Conservation (phyloP, 2,888 invertebrate species). For the Perithous albicinctus region DNA sequence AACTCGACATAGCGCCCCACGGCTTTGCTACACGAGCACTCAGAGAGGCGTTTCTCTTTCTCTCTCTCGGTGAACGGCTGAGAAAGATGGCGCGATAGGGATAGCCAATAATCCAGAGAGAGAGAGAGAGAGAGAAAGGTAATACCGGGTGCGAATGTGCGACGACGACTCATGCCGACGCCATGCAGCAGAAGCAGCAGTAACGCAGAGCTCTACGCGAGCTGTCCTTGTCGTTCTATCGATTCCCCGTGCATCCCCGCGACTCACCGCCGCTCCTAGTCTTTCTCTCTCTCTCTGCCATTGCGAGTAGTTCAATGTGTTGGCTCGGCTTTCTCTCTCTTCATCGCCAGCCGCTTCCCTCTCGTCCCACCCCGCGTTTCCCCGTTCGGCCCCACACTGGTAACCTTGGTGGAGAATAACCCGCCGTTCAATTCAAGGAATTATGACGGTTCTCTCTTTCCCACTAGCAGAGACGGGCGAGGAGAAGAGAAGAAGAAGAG, state of each 20-base stretch:
- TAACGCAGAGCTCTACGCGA: slow-evolving; percentile 69
- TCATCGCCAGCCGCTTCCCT: slow-evolving; percentile 57
- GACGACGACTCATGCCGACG: slow-evolving; percentile 73
- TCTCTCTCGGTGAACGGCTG: slow-evolving; percentile 63
- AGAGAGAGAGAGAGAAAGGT: slow-evolving; percentile 12
- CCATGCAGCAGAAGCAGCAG: slow-evolving; percentile 73
- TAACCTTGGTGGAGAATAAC: slow-evolving; percentile 84
- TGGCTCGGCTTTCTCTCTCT: slow-evolving; percentile 30
- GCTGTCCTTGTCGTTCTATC: slow-evolving; percentile 82
- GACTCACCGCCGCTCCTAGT: slow-evolving; percentile 43
- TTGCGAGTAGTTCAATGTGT: slow-evolving; percentile 59
- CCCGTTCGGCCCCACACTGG: slow-evolving; percentile 70
- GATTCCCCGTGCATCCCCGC: slow-evolving; percentile 76
- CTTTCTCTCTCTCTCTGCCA: slow-evolving; percentile 59
- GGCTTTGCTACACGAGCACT: slow-evolving; percentile 60
- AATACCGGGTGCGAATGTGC: slow-evolving; percentile 60
- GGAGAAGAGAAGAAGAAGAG: slow-evolving; percentile 54
- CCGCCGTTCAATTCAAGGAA: slow-evolving; percentile 84
- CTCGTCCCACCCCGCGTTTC: slow-evolving; percentile 68
- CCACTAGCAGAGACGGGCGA: slow-evolving; percentile 70
- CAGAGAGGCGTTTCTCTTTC: no score
- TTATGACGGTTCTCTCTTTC: slow-evolving; percentile 83
- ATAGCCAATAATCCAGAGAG: slow-evolving; percentile 13
- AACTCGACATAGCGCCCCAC: slow-evolving; percentile 74
- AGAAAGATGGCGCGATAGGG: slow-evolving; percentile 29